Evolutionary conservation across 1,140 invertebrate species (phyloP).

Genomic region (Trachelipus rathkii): DNA sequence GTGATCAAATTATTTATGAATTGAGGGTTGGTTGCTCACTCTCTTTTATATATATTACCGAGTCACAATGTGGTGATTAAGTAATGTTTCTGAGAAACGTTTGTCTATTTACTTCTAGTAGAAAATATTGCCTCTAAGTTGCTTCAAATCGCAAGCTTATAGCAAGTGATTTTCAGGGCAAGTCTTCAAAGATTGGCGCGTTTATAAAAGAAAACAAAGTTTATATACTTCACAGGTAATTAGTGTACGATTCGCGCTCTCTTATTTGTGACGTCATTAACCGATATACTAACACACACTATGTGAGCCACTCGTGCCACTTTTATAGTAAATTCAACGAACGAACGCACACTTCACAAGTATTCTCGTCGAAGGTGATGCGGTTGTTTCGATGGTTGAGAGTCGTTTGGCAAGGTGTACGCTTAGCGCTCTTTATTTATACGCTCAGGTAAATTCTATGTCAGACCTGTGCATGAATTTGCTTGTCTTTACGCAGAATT

Average conservation of each 20-base stretch:
- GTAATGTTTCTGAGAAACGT: not conserved
- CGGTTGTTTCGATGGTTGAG: not conserved
- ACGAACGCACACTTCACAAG: not conserved
- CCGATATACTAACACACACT: not conserved
- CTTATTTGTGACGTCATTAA: not conserved
- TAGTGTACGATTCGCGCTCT: not conserved
- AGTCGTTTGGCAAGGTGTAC: not conserved
- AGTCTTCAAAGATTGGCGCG: not conserved
- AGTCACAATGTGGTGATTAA: not conserved
- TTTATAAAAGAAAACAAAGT: not conserved
- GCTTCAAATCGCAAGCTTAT: not conserved
- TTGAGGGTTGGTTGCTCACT: not conserved
- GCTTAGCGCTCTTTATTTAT: not conserved
- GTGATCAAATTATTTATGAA: not conserved
- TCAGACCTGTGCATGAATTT: not conserved
- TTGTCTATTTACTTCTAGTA: not conserved
- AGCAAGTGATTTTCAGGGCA: not conserved
- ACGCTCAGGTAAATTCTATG: not conserved
- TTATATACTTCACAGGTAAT: slow-evolving; percentile 8
- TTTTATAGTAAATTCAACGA: not conserved
- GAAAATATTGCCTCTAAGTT: not conserved
- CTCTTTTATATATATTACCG: not conserved
- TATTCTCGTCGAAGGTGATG: not conserved
- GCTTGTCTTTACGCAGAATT: slow-evolving; percentile 7
- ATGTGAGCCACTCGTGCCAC: not conserved